Evolutionary conservation across 2,888 invertebrate genomes (phyloP), one percentile per base, ranked within the genome.

Genomic region (Seira musarum): DNA sequence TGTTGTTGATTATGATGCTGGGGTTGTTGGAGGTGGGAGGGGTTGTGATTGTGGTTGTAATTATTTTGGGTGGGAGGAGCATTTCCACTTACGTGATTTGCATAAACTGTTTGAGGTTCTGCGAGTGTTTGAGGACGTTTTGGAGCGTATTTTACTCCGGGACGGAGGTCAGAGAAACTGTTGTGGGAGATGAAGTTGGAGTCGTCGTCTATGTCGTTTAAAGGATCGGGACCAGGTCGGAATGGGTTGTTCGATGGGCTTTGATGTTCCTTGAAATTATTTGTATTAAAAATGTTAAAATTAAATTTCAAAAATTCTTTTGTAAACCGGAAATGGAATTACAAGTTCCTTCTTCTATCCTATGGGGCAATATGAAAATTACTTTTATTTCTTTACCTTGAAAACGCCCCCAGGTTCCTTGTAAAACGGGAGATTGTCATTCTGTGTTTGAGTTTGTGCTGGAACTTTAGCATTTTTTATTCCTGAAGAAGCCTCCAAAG

Each of bases 371-470:
- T n/a, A n/a, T n/a, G n/a, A n/a, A n/a, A n/a, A 64, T 25, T 82
- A 79, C 66, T 84, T n/a, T n/a, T n/a, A n/a, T n/a, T n/a, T n/a
- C n/a, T n/a, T n/a, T n/a, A n/a, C n/a, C n/a, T n/a, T 85, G 65
- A 87, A 87, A 65, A 85, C 74, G 15, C 86, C 86, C 0, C 86
- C 86, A 2, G 85, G 82, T 66, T 87, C 86, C 17, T 85, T 87
- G 69, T 84, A 87, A 75, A 87, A 87, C 8, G 86, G 86, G 8
- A 87, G 78, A 46, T 84, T 82, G 8, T 85, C 84, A 35, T 85
- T 80, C n/a, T n/a, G n/a, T n/a, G n/a, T n/a, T n/a, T n/a, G n/a
- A n/a, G n/a, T n/a, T 46, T 63, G 40, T 1, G 69, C 8, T 25
- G 69, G 75, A 1, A 80, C 15, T 30, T 80, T 79, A 17, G 84